Evolutionary conservation across 2,797 vertebrate species (phyloP).

Genomic region (Pipistrellus kuhlii): DNA sequence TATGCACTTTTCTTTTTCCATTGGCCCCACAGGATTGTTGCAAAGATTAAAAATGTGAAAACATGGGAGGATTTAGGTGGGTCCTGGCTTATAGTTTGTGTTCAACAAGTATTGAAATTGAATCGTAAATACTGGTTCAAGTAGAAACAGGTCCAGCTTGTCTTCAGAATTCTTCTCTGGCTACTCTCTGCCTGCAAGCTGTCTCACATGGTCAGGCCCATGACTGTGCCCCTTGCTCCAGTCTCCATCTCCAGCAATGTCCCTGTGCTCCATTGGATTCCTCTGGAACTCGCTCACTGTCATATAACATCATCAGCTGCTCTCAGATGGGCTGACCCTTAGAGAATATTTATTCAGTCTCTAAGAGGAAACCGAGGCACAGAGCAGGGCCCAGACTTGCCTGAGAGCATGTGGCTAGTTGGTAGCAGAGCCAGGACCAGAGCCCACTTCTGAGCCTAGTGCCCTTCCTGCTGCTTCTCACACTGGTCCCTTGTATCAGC

Average conservation of each 20-base stretch:
- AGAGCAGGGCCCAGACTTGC: neutral
- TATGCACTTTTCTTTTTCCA: neutral
- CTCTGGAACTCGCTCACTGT: conserved; percentile 24
- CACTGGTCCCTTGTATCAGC: neutral
- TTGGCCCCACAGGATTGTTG: conserved; percentile 28
- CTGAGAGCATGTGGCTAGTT: neutral
- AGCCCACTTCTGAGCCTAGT: neutral
- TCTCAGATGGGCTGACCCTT: conserved; percentile 34
- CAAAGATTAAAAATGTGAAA: conserved; percentile 35
- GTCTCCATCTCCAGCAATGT: neutral
- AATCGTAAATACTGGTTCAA: conserved; percentile 52
- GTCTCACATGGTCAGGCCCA: neutral
- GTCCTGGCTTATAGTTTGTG: conserved; percentile 17
- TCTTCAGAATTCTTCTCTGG: conserved; percentile 31
- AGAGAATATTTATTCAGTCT: conserved; percentile 8
- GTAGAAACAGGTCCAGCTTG: conserved; percentile 33
- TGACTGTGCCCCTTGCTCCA: neutral
- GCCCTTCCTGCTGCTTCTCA: neutral
- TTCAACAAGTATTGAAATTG: conserved; percentile 36
- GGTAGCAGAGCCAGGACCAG: conserved; percentile 19
- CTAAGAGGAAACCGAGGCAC: neutral
- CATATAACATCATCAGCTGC: neutral
- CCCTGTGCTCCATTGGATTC: neutral
- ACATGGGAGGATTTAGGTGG: conserved; percentile 52
- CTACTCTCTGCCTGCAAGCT: neutral